These are phyloP conservation scores for Diaprepes abbreviatus DNA, from an alignment of 2,888 invertebrate genomes.

Conservation along the genomic window DNA sequence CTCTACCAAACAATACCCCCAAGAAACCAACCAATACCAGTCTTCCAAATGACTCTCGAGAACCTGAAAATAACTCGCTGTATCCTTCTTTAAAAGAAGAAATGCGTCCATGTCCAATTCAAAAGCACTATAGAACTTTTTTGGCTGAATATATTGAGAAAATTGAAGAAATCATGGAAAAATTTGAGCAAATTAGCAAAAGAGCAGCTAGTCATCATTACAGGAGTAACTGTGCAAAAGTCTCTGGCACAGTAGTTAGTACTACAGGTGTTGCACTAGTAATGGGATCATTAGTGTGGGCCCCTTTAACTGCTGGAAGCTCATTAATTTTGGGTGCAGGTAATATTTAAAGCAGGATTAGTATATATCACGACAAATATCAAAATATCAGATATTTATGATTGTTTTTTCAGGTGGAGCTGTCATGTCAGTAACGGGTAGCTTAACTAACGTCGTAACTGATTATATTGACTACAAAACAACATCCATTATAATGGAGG, in stretches of 20 bases:
- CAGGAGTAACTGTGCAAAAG: conserved; percentile 52
- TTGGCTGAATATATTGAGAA: conserved; percentile 51
- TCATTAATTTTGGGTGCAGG: conserved; percentile 52
- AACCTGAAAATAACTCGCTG: conserved; percentile 2
- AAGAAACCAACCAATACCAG: not conserved
- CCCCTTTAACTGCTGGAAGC: conserved; percentile 52
- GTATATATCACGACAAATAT: no score
- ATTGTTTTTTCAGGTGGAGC: conserved; percentile 49
- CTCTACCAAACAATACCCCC: not conserved
- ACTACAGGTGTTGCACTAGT: conserved; percentile 54
- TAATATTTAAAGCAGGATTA: no score
- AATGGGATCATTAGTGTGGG: conserved; percentile 51
- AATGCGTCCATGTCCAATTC: conserved; percentile 18
- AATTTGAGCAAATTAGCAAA: conserved; percentile 48
- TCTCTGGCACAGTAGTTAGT: conserved; percentile 52
- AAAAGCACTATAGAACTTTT: conserved; percentile 47
- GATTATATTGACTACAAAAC: conserved; percentile 55
- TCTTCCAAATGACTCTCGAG: not conserved
- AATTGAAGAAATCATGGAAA: conserved; percentile 49
- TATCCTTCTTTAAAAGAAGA: conserved; percentile 24
- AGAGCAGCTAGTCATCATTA: conserved; percentile 51
- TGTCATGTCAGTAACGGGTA: conserved; percentile 55
- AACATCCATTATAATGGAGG: conserved; percentile 51
- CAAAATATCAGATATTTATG: no score
- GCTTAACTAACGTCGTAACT: conserved; percentile 52